phyloP scores from a whole-genome alignment of 2,797 vertebrate species.

The Melanitta fusca region DNA sequence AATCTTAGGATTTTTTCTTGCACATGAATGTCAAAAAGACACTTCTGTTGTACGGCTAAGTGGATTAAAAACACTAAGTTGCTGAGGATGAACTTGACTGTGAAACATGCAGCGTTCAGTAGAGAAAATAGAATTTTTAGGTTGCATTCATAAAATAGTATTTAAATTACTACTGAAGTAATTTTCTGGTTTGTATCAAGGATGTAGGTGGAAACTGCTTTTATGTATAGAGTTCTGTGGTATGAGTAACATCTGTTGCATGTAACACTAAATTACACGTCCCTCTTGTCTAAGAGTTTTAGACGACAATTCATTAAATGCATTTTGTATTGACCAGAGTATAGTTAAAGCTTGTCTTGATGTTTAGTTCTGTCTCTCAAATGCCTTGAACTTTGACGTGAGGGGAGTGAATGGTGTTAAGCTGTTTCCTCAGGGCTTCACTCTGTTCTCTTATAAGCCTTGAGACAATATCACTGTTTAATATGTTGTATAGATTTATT shows the following conservation, averaged over 20 bases:
- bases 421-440: conserved; percentile 46
- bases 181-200: conserved; percentile 43
- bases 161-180: conserved; percentile 23
- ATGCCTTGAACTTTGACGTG: conserved; percentile 61
- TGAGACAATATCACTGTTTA: conserved; percentile 54
- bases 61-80: conserved; percentile 64
- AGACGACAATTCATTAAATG: conserved; percentile 66
- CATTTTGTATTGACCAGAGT: conserved; percentile 71
- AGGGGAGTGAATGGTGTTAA: conserved; percentile 57
- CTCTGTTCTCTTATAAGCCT: conserved; percentile 41
- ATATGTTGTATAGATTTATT: conserved; percentile 40
- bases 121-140: not conserved
- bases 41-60: conserved; percentile 30
- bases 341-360: conserved; percentile 83
- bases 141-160: not conserved
- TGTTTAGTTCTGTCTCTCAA: conserved; percentile 72
- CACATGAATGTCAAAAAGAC: conserved; percentile 36
- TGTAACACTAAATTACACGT: conserved; percentile 70
- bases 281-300: conserved; percentile 63
- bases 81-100: conserved; percentile 34
- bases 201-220: conserved; percentile 63
- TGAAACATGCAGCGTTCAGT: conserved; percentile 28
- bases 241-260: conserved; percentile 60
- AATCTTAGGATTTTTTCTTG: conserved; percentile 12
- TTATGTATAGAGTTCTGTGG: conserved; percentile 63